Percentiles rank a stretch among this genome's conserved stretches.
Evolutionary conservation across 2,888 invertebrate genomes (phyloP).

Genomic region (Eupithecia vulgata): DNA sequence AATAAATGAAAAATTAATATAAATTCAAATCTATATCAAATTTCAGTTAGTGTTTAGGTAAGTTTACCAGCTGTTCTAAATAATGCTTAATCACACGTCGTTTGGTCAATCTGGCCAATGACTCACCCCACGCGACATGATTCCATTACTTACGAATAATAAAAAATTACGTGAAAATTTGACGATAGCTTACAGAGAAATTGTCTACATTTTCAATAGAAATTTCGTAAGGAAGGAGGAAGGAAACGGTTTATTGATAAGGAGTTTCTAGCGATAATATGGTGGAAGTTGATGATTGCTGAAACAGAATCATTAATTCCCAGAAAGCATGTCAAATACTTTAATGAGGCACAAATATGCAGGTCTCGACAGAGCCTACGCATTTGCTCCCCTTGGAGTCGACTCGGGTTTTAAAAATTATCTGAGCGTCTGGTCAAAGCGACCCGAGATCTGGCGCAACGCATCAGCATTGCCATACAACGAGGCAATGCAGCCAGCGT

Average conservation of each 20-base stretch:
- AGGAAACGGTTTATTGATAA: constrained; percentile 24
- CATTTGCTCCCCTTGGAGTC: no score
- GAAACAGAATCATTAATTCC: neutral
- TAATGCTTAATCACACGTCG: neutral
- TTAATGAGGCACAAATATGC: no score
- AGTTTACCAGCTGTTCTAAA: constrained; percentile 20
- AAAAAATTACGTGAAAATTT: constrained; percentile 25
- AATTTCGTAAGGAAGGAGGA: constrained; percentile 28
- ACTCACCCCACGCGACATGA: constrained; percentile 37
- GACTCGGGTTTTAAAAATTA: no score
- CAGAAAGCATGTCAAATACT: neutral
- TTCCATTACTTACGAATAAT: constrained; percentile 38
- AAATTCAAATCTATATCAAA: no score
- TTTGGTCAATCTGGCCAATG: constrained; percentile 23
- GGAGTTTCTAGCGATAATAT: constrained; percentile 3
- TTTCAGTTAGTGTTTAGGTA: no score
- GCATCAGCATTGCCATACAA: no score
- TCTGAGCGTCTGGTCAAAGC: no score
- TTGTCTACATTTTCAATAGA: constrained; percentile 21
- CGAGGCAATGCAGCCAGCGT: no score
- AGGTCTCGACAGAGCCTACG: no score
- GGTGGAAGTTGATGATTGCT: neutral
- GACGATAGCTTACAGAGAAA: constrained; percentile 20
- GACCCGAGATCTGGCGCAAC: no score
- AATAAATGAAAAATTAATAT: no score